Evolutionary conservation across 2,113 vertebrate species (phyloP), one percentile per base, ranked within the genome.

Genomic region (Lasiurus borealis): DNA sequence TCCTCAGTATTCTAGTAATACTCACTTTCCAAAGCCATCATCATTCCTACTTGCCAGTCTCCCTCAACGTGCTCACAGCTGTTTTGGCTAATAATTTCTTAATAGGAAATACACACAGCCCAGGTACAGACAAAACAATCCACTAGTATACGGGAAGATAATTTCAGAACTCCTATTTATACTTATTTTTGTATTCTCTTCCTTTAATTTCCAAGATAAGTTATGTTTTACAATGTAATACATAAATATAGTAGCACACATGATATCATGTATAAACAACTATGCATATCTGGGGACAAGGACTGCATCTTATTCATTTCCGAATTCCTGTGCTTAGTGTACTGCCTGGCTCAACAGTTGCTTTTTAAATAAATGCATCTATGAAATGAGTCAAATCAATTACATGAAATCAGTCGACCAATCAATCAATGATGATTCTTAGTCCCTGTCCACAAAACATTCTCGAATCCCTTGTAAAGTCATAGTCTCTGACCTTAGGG

Each of bases 141-240:
- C 52, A 25, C 13, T 27, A 6, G 4, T 4, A 11, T 69, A 21
- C 31, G 89, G 57, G 54, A 68, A 85, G 40, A 62, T 46, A 66
- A 88, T 82, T 88, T 91, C 44, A 86, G 73, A 89, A 73, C 46
- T 83, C 85, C 19, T 83, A 31, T 77, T 77, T 94, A 48, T 9
- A 80, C 68, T 93, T 44, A 34, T 10, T 54, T 84, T 85, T 94
- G 13, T 52, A 62, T 50, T 88, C 5, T 89, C n/a, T 34, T 91
- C 8, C 62, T 78, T 93, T 85, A 81, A 66, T 72, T 92, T 95
- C 73, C 78, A 95, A 66, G 15, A 82, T 71, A 85, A 1, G 59
- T 8, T 80, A 82, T 68, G 16, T 48, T 95, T 90, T 87, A 29
- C n/a, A 84, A n/a, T 19, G 4, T 48, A 77, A n/a, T 34, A 34